Percentiles rank a stretch among this genome's conserved stretches.
Conservation (phyloP, 2,797 vertebrate genomes). For the Petrocephalus sullivani region DNA sequence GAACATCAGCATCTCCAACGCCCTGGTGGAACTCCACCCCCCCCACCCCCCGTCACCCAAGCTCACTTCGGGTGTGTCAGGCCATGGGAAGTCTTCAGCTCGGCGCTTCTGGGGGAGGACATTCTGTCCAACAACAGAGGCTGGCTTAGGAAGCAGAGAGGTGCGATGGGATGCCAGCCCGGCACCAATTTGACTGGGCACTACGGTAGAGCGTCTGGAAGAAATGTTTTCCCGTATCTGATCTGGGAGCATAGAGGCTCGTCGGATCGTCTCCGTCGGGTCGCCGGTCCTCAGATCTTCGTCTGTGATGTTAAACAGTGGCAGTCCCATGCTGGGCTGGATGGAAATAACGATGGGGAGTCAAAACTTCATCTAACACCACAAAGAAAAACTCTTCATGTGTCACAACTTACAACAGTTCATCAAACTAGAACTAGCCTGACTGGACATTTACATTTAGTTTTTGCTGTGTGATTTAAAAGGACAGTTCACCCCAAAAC, state of each 20-base stretch:
- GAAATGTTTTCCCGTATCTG: conserved; percentile 62
- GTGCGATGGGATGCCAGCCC: conserved; percentile 35
- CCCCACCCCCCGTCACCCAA: not conserved
- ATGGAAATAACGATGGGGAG: not conserved
- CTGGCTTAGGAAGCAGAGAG: conserved; percentile 53
- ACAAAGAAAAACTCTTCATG: not conserved
- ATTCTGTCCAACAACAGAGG: conserved; percentile 32
- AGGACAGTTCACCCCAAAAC: not conserved
- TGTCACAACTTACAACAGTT: not conserved
- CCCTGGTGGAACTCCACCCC: too few relatives aligned
- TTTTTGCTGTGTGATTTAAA: not conserved
- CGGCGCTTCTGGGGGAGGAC: conserved; percentile 66
- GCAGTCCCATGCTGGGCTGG: conserved; percentile 42
- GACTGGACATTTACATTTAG: not conserved
- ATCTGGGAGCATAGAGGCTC: conserved; percentile 71
- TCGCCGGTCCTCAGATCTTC: conserved; percentile 83
- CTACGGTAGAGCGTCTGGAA: conserved; percentile 50
- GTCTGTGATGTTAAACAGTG: conserved; percentile 63
- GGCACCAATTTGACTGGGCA: not conserved
- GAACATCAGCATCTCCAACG: not conserved
- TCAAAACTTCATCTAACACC: not conserved
- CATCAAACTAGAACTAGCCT: not conserved
- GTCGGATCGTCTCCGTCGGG: conserved; percentile 76
- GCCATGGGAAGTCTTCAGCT: conserved; percentile 52
- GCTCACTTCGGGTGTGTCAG: conserved; percentile 76